Evolutionary conservation across 2,888 invertebrate species (phyloP).

Genomic region (Anaspis maculata): DNA sequence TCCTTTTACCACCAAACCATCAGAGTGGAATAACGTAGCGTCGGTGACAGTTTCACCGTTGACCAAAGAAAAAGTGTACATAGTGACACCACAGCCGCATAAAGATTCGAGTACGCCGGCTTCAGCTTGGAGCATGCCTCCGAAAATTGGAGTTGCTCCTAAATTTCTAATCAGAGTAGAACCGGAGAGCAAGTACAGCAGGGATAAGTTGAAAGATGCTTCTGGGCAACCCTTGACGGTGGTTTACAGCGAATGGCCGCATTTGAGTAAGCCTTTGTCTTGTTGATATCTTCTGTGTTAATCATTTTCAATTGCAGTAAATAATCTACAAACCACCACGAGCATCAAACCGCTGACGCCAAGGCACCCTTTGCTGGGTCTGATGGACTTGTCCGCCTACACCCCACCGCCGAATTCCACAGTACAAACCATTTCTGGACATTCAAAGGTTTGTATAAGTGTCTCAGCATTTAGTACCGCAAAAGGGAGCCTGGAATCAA

Average conservation of each 20-base stretch:
- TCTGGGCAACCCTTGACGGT: conserved; percentile 28
- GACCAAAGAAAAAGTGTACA: conserved; percentile 72
- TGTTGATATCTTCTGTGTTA: conserved; percentile 1
- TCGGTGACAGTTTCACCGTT: conserved; percentile 52
- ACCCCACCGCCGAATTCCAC: conserved; percentile 46
- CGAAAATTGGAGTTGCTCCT: conserved; percentile 31
- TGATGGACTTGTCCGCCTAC: conserved; percentile 46
- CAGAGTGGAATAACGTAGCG: not conserved
- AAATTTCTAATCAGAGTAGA: conserved; percentile 29
- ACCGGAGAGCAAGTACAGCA: conserved; percentile 14
- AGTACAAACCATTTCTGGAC: conserved; percentile 51
- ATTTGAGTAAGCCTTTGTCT: conserved; percentile 37
- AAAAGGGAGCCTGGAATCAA: not conserved
- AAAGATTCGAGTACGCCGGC: conserved; percentile 28
- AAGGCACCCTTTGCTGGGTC: conserved; percentile 44
- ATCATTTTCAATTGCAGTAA: conserved; percentile 50
- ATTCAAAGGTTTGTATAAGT: conserved; percentile 56
- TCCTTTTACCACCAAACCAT: too few relatives aligned
- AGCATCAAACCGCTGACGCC: conserved; percentile 36
- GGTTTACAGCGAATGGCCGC: conserved; percentile 43
- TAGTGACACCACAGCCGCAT: conserved; percentile 70
- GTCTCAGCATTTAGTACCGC: too few relatives aligned
- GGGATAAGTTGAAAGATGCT: conserved; percentile 14
- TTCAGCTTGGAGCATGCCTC: conserved; percentile 31
- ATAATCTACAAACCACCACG: conserved; percentile 46